Conservation (phyloP, 1,140 invertebrate species). For the Protaetia brevitarsis region DNA sequence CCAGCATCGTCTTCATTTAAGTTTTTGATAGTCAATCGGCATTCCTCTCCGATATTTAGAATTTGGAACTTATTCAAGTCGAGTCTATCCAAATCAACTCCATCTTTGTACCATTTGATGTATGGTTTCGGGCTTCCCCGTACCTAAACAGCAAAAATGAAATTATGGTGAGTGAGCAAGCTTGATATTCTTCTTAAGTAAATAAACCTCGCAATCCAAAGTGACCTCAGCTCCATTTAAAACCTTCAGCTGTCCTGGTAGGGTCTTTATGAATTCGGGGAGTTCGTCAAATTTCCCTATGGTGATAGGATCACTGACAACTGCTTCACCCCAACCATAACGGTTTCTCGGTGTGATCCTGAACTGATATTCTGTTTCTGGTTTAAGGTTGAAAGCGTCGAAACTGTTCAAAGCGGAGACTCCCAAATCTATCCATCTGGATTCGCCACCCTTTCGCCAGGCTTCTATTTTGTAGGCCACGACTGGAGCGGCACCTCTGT, state of each 20-base stretch:
- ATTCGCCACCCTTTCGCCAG: constrained; percentile 80
- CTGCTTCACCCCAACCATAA: constrained; percentile 80
- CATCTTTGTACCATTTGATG: constrained; percentile 77
- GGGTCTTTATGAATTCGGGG: constrained; percentile 71
- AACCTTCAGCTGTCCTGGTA: constrained; percentile 77
- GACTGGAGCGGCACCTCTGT: constrained; percentile 69
- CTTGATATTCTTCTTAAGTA: neutral
- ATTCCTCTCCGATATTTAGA: constrained; percentile 49
- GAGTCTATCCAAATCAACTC: constrained; percentile 54
- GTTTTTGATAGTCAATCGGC: constrained; percentile 64
- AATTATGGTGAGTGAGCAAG: neutral
- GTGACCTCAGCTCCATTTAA: constrained; percentile 62
- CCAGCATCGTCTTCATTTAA: constrained; percentile 73
- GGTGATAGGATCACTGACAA: constrained; percentile 62
- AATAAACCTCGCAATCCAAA: constrained; percentile 67
- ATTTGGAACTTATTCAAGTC: constrained; percentile 56
- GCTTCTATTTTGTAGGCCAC: constrained; percentile 90
- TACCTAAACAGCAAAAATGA: constrained; percentile 48
- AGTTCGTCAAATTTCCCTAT: constrained; percentile 64
- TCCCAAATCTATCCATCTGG: constrained; percentile 77
- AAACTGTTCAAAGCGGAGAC: constrained; percentile 75
- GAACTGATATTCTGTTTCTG: constrained; percentile 77
- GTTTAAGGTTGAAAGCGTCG: constrained; percentile 77
- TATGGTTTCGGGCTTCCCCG: constrained; percentile 50
- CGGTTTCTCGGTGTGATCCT: constrained; percentile 79